Evolutionary conservation across 2,113 vertebrate species (phyloP), one percentile per base, ranked within the genome.

Genomic region (Takifugu flavidus): DNA sequence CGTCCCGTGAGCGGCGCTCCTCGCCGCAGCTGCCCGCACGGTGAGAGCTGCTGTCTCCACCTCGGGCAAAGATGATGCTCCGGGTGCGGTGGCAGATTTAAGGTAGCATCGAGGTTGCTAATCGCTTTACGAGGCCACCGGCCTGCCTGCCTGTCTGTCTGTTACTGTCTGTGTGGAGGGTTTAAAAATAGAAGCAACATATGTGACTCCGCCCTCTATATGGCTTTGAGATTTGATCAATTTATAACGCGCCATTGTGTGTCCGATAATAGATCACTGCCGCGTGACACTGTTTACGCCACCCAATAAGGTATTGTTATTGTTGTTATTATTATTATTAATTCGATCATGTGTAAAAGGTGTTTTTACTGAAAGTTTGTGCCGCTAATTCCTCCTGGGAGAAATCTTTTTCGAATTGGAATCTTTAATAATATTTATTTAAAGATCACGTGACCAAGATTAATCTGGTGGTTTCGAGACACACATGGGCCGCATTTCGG

Each of bases 131-230:
- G 72, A 61, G 71, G 70, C 64, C 62, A 60, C 31, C 76, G 62
- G 73, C 50, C 45, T 64, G 39, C 26, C 58, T 68, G 39, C 13
- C 69, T 62, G 14, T 31, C 56, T 52, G 25, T 70, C 73, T 74
- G 15, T 31, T 49, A 59, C 25, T 43, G 64, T 59, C 11, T 63
- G 53, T 63, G 25, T 79, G 46, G 5, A 57, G 69, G 74, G 77
- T 79, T 81, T 85, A 84, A 87, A 89, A 90, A 90, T 87, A 89
- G 82, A 81, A 74, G 55, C 71, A 68, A 74, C 71, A 79, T 72
- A 59, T 73, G 53, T 79, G 70, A 74, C 79, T 74, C 77, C 84
- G 72, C 85, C 84, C 78, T 70, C 61, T 58, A 44, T 69, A 56
- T 71, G 53, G 53, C 29, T 45, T 39, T 53, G 69, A 70, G 63